phyloP scores from a whole-genome alignment of 2,888 invertebrate species.

The Eupithecia inturbata region DNA sequence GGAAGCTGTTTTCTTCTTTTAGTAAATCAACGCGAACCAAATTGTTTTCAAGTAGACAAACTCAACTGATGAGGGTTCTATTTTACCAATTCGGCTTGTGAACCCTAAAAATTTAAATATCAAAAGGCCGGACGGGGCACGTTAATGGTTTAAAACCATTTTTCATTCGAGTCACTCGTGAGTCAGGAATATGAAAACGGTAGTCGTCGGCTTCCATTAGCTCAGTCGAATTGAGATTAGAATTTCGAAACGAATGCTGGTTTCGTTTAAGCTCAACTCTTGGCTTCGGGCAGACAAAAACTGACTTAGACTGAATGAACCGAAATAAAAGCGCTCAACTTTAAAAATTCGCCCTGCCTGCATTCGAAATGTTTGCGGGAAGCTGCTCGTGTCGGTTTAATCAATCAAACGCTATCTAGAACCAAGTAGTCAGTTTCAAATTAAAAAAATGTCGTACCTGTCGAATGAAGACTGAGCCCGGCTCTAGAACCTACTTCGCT shows the following conservation, averaged over 20 bases:
- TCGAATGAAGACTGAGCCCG: too few species aligned
- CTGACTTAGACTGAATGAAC: constrained; percentile 15
- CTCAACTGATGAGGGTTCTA: constrained; percentile 3
- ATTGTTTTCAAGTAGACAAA: constrained; percentile 2
- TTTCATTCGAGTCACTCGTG: constrained; percentile 82
- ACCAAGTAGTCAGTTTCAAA: too few species aligned
- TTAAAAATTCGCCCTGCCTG: constrained; percentile 48
- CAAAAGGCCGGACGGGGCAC: constrained; percentile 83
- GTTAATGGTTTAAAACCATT: constrained; percentile 84
- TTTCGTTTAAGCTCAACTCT: constrained; percentile 61
- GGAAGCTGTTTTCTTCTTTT: not conserved
- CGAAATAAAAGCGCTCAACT: not conserved
- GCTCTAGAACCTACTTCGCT: too few species aligned
- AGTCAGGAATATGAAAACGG: constrained; percentile 81
- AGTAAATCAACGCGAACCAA: not conserved
- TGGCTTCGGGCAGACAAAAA: constrained; percentile 51
- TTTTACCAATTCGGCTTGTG: constrained; percentile 4
- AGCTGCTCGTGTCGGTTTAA: not conserved
- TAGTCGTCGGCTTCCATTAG: constrained; percentile 79
- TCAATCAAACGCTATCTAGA: too few species aligned
- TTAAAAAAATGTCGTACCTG: too few species aligned
- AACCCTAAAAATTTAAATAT: constrained; percentile 79
- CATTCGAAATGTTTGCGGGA: constrained; percentile 30
- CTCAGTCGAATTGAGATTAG: constrained; percentile 66
- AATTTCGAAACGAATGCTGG: constrained; percentile 74